These are phyloP conservation scores for Encarsia formosa DNA, from an alignment of 2,888 invertebrate genomes.

Conservation along the genomic window DNA sequence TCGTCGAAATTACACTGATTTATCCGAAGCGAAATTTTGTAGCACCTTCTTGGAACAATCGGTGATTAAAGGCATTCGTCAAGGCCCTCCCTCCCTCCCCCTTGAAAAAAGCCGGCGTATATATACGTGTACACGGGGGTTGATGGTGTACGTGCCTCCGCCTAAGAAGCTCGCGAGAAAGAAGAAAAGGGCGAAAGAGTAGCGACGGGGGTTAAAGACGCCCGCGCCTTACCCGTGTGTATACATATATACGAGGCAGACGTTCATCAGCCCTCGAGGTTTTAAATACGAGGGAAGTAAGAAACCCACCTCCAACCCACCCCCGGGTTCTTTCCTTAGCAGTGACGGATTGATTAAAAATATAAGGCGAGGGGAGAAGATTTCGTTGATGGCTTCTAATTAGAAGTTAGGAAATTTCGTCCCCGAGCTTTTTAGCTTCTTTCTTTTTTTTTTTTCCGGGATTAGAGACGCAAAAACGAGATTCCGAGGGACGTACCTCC, in stretches of 20 bases:
- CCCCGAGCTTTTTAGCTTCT: neutral
- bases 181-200: constrained; percentile 1
- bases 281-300: constrained; percentile 51
- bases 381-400: constrained; percentile 30
- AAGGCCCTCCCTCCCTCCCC: neutral
- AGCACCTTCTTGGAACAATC: constrained; percentile 12
- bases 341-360: constrained; percentile 53
- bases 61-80: constrained; percentile 25
- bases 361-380: constrained; percentile 44
- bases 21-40: neutral
- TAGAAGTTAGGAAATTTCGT: constrained; percentile 25
- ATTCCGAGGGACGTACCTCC: constrained; percentile 7
- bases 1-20: too few species aligned
- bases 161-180: neutral
- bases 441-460: too few species aligned
- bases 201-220: too few species aligned
- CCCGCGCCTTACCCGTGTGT: constrained; percentile 6
- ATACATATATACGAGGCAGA: constrained; percentile 35
- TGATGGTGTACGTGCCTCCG: too few species aligned
- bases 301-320: constrained; percentile 28
- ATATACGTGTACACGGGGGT: neutral
- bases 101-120: neutral
- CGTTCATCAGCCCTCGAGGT: constrained; percentile 53
- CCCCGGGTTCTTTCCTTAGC: constrained; percentile 23
- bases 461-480: constrained; percentile 8